These are phyloP conservation scores for Clusia tigrina DNA, from an alignment of 2,888 invertebrate genomes.

Conservation along the genomic window DNA sequence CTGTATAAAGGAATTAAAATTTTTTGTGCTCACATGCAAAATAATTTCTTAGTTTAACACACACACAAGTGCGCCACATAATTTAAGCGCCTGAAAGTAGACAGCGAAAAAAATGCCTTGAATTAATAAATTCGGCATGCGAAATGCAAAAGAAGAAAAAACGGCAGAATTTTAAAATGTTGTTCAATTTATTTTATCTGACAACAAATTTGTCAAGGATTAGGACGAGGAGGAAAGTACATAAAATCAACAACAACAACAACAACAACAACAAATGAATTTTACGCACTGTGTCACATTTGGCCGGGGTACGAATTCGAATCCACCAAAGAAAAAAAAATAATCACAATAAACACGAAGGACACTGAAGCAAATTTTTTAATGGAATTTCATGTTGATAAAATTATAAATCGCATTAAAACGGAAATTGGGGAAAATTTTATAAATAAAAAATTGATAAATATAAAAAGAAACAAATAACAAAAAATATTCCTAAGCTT, in stretches of 20 bases:
- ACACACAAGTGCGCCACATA: too few species aligned
- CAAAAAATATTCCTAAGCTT: constrained; percentile 24
- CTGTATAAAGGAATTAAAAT: too few species aligned
- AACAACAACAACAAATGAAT: constrained; percentile 28
- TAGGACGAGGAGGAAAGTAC: constrained; percentile 34
- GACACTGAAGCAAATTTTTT: constrained; percentile 46
- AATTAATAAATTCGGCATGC: not conserved
- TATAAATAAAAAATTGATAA: constrained; percentile 13
- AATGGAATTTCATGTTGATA: constrained; percentile 54
- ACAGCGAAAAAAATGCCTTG: not conserved
- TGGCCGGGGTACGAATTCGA: constrained; percentile 25
- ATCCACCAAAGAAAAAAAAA: not conserved
- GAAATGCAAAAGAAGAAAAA: constrained; percentile 7
- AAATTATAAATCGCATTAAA: constrained; percentile 46
- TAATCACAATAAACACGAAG: constrained; percentile 8
- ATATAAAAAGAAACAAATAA: constrained; percentile 24
- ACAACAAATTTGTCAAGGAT: constrained; percentile 36
- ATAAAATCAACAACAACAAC: not conserved
- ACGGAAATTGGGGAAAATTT: constrained; percentile 5
- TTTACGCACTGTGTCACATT: constrained; percentile 46
- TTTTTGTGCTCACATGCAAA: too few species aligned
- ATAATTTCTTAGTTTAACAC: too few species aligned
- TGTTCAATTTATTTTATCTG: not conserved
- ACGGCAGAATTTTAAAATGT: constrained; percentile 31
- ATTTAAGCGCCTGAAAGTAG: too few species aligned